phyloP scores from a whole-genome alignment of 2,888 invertebrate genomes.

The Drosophila prostipennis region DNA sequence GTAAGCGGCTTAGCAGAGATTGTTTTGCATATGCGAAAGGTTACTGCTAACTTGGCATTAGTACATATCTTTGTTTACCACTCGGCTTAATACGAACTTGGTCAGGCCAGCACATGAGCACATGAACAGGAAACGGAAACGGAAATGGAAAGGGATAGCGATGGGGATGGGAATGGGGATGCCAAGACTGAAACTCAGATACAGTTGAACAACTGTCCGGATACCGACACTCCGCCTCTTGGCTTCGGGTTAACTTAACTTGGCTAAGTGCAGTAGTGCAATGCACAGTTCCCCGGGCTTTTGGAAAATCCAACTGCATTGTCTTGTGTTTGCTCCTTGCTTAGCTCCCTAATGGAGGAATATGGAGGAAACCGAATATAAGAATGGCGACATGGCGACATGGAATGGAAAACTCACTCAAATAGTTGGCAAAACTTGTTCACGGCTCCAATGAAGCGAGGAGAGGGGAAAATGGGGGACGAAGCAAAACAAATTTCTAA shows the following conservation, averaged over 20 bases:
- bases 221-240: constrained; percentile 17
- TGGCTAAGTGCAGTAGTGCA: constrained; percentile 55
- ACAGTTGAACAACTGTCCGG: constrained; percentile 26
- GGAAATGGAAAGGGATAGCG: constrained; percentile 1
- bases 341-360: constrained; percentile 51
- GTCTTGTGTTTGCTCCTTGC: constrained; percentile 64
- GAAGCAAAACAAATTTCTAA: constrained; percentile 55
- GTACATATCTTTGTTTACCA: constrained; percentile 38
- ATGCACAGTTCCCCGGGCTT: constrained; percentile 37
- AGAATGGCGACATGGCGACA: constrained; percentile 51
- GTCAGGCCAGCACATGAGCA: constrained; percentile 22
- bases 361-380: constrained; percentile 47
- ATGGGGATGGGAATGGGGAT: not conserved
- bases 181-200: constrained; percentile 27
- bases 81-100: constrained; percentile 51
- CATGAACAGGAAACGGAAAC: constrained; percentile 7
- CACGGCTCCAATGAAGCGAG: constrained; percentile 71
- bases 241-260: constrained; percentile 26
- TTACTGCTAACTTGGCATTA: constrained; percentile 7
- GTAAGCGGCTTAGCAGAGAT: constrained; percentile 67
- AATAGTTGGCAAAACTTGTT: constrained; percentile 73
- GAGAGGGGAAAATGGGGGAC: constrained; percentile 21
- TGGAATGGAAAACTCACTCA: constrained; percentile 64
- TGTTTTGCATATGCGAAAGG: constrained; percentile 19
- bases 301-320: constrained; percentile 52